Conservation (phyloP, 2,888 invertebrate species). For the Lasioglossum oenotherae region DNA sequence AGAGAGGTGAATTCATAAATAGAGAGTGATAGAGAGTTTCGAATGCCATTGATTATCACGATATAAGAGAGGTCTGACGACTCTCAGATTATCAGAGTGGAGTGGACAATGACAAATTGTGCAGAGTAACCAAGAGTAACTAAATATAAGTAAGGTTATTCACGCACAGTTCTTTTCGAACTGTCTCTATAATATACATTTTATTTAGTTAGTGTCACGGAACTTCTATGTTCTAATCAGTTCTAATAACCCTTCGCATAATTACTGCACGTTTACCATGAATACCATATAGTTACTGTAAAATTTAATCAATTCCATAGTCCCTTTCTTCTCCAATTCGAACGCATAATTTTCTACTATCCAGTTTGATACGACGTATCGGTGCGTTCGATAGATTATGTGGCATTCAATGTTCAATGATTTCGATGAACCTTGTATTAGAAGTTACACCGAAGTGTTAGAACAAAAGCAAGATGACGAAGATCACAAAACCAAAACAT, state of each 20-base stretch:
- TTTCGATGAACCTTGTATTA: conserved; percentile 66
- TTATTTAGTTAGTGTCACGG: conserved; percentile 14
- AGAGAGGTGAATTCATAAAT: too few species aligned
- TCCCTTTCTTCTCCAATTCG: not conserved
- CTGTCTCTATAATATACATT: conserved; percentile 3
- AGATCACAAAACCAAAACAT: conserved; percentile 86
- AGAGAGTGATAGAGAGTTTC: not conserved
- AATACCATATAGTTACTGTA: conserved; percentile 1
- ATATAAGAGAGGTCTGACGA: not conserved
- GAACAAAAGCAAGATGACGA: conserved; percentile 87
- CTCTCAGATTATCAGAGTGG: not conserved
- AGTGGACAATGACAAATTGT: not conserved
- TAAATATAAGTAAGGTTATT: conserved; percentile 34
- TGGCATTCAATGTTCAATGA: conserved; percentile 71
- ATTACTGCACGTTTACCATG: conserved; percentile 11
- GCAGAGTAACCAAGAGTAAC: conserved; percentile 28
- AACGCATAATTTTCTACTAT: not conserved
- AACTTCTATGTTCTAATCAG: conserved; percentile 1
- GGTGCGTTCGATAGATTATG: conserved; percentile 68
- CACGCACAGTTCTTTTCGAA: conserved; percentile 17
- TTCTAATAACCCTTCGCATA: conserved; percentile 6
- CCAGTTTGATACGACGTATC: conserved; percentile 21
- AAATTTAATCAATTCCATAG: conserved; percentile 11
- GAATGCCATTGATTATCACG: not conserved
- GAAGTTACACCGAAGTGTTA: conserved; percentile 80